These are phyloP conservation scores for Echiichthys vipera DNA, from an alignment of 2,797 vertebrate species.

Conservation along the genomic window DNA sequence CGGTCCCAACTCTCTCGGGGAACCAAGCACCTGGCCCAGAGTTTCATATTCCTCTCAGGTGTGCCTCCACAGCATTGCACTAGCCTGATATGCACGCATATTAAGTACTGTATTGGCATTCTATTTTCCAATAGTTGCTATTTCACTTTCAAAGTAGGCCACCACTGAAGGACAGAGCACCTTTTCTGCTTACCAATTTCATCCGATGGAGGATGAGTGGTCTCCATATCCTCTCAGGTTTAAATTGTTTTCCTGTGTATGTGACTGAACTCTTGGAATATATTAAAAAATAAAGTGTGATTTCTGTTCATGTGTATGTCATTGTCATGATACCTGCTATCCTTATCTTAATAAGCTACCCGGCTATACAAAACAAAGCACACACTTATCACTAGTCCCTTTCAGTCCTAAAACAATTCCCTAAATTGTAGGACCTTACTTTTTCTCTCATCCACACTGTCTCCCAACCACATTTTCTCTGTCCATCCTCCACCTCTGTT, in stretches of 20 bases:
- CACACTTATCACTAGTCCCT: neutral
- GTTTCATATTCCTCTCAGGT: slow-evolving; percentile 82
- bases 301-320: slow-evolving; percentile 16
- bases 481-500: slow-evolving; percentile 47
- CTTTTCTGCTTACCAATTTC: slow-evolving; percentile 72
- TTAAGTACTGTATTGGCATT: slow-evolving; percentile 81
- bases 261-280: neutral
- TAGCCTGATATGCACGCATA: slow-evolving; percentile 81
- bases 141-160: slow-evolving; percentile 84
- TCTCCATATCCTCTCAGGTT: slow-evolving; percentile 46
- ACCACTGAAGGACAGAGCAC: slow-evolving; percentile 75
- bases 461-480: slow-evolving; percentile 32
- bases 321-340: neutral
- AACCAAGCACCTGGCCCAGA: slow-evolving; percentile 75
- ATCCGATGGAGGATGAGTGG: slow-evolving; percentile 63
- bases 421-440: neutral
- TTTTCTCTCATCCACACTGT: slow-evolving; percentile 6
- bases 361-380: slow-evolving; percentile 14
- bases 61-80: slow-evolving; percentile 69
- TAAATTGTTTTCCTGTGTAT: slow-evolving; percentile 9
- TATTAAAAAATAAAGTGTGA: slow-evolving; percentile 3
- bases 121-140: slow-evolving; percentile 79
- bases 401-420: neutral
- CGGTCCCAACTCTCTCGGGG: slow-evolving; percentile 63
- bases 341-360: slow-evolving; percentile 14